Evolutionary conservation across 2,797 vertebrate genomes (phyloP).

Genomic region (Brachyalestes nurse): DNA sequence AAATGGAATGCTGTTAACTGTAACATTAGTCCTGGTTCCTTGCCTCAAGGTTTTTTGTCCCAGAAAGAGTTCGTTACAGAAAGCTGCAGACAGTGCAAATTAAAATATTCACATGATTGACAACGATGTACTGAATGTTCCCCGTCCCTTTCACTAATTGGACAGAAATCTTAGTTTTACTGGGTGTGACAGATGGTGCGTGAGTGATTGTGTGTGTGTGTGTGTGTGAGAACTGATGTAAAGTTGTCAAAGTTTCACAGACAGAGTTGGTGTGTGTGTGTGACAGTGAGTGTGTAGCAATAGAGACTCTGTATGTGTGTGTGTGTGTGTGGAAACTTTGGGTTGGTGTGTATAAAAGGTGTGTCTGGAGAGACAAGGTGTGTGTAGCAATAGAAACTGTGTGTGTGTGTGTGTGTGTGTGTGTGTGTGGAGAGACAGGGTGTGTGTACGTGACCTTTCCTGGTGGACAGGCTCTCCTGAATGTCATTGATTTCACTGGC

Average conservation of each 20-base stretch:
- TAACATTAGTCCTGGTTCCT: not conserved
- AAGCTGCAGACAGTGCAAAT: not conserved
- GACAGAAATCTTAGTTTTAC: slow-evolving; percentile 14
- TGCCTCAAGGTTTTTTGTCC: not conserved
- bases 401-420: too few species aligned
- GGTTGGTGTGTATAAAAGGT: not conserved
- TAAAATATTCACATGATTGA: slow-evolving; percentile 10
- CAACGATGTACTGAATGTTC: not conserved
- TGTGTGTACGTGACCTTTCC: slow-evolving; percentile 46
- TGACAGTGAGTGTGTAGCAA: not conserved
- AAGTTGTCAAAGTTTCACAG: not conserved
- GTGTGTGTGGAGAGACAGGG: too few species aligned
- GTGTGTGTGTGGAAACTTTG: not conserved
- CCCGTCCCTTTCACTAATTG: not conserved
- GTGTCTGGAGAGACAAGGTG: slow-evolving; percentile 20
- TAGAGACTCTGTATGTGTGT: not conserved
- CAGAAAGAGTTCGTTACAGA: not conserved
- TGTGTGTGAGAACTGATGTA: not conserved
- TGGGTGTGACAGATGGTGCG: slow-evolving; percentile 14
- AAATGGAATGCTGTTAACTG: not conserved
- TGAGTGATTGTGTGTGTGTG: not conserved
- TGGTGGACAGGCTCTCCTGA: slow-evolving; percentile 45
- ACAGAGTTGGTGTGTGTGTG: not conserved
- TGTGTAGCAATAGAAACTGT: too few species aligned
- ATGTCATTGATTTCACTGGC: slow-evolving; percentile 55